Conservation (phyloP, 37 sponge, comb jelly and placozoan genomes). For the Beroe forskalii region DNA sequence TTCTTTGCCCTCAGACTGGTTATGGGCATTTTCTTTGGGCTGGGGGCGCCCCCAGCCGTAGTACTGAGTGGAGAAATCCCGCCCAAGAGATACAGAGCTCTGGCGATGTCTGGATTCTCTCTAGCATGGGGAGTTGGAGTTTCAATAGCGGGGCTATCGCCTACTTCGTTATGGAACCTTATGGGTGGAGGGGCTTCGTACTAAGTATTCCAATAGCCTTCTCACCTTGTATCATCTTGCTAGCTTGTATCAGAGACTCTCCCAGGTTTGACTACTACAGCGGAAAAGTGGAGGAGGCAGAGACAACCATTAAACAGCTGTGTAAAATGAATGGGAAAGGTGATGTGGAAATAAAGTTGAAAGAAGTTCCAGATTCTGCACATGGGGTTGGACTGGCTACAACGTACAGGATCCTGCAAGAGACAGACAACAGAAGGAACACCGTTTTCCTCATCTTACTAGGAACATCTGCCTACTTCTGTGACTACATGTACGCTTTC, state of each 20-base stretch:
- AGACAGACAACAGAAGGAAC: not conserved
- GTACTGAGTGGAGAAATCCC: not conserved
- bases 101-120: not conserved
- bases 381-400: too few species aligned
- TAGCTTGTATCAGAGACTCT: not conserved
- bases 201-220: not conserved
- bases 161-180: not conserved
- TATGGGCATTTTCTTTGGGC: not conserved
- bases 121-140: not conserved
- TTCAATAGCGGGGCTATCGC: not conserved
- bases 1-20: not conserved
- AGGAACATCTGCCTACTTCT: not conserved
- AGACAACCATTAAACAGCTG: not conserved
- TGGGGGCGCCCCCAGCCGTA: not conserved
- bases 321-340: not conserved
- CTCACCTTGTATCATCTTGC: not conserved
- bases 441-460: not conserved
- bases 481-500: not conserved
- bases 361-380: too few species aligned
- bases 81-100: not conserved
- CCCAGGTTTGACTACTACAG: not conserved
- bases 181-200: not conserved
- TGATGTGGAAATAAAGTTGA: not conserved
- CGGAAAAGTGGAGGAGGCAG: not conserved
- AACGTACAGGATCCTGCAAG: too few species aligned